Percentiles rank a stretch among this genome's conserved stretches.
Conservation (phyloP, 2,797 vertebrate species). For the Urocyon cinereoargenteus region DNA sequence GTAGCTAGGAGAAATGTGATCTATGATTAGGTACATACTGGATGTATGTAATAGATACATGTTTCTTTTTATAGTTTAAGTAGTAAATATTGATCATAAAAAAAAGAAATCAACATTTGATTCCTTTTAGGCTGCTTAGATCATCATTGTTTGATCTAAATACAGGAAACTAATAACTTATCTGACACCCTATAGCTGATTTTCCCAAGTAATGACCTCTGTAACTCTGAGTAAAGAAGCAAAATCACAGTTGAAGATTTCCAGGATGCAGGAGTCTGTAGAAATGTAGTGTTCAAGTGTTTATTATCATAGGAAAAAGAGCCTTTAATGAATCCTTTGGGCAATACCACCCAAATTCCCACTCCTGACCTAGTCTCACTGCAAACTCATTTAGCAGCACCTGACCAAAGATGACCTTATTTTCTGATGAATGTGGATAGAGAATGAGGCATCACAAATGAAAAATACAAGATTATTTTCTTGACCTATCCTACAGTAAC, state of each 20-base stretch:
- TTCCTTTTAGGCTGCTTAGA: background rate
- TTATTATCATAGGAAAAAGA: background rate
- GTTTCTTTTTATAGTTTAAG: background rate
- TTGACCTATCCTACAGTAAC: background rate
- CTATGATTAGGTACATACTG: background rate
- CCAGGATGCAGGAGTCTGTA: background rate
- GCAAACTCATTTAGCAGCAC: background rate
- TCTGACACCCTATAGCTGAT: background rate
- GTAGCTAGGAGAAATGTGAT: background rate
- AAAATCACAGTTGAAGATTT: background rate
- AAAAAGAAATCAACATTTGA: background rate
- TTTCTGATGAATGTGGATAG: background rate
- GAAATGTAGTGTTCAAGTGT: background rate
- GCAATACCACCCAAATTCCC: background rate
- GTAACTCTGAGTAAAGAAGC: background rate
- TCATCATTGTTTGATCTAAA: background rate
- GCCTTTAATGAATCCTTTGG: background rate
- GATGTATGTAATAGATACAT: background rate
- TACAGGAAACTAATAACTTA: background rate
- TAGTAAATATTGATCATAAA: conserved; percentile 24
- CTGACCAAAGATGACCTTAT: background rate
- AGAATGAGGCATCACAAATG: background rate
- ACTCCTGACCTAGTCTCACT: background rate
- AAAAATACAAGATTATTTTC: background rate
- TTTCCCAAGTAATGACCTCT: background rate